These are phyloP conservation scores for Notolabrus celidotus DNA, from an alignment of 2,797 vertebrate species.

Conservation along the genomic window DNA sequence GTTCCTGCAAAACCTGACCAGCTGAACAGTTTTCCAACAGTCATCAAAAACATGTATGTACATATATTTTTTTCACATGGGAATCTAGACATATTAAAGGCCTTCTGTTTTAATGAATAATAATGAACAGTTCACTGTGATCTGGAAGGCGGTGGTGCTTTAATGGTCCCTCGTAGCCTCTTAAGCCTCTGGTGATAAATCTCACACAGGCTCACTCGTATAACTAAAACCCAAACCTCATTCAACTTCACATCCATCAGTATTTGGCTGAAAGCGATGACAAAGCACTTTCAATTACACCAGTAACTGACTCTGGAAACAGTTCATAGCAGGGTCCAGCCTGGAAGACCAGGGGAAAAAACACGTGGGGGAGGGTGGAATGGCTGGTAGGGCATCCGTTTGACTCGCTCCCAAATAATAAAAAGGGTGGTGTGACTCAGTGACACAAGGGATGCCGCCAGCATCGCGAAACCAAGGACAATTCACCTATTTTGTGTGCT, in stretches of 20 bases:
- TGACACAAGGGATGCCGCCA: slow-evolving; percentile 81
- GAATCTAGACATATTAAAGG: slow-evolving; percentile 77
- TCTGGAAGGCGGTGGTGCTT: slow-evolving; percentile 81
- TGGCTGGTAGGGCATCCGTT: slow-evolving; percentile 82
- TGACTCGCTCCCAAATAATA: slow-evolving; percentile 82
- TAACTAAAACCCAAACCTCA: slow-evolving; percentile 95
- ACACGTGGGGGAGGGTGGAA: slow-evolving; percentile 69
- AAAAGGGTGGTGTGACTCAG: slow-evolving; percentile 80
- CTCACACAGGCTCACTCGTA: slow-evolving; percentile 87
- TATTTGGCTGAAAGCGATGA: slow-evolving; percentile 92
- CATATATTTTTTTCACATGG: slow-evolving; percentile 54
- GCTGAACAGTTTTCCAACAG: slow-evolving; percentile 28
- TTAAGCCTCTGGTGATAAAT: slow-evolving; percentile 90
- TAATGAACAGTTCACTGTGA: slow-evolving; percentile 82
- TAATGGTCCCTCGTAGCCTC: slow-evolving; percentile 89
- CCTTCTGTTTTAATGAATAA: slow-evolving; percentile 85
- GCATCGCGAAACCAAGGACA: slow-evolving; percentile 82
- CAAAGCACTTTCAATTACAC: slow-evolving; percentile 92
- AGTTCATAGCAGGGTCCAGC: slow-evolving; percentile 85
- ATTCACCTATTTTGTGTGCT: slow-evolving; percentile 86
- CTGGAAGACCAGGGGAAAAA: slow-evolving; percentile 65
- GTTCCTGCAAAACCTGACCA: slow-evolving; percentile 35
- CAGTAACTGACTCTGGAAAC: slow-evolving; percentile 89
- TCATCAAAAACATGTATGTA: slow-evolving; percentile 55
- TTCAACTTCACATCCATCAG: slow-evolving; percentile 95